Evolutionary conservation across 2,888 invertebrate species (phyloP).

Genomic region (Ischnus inquisitorius): DNA sequence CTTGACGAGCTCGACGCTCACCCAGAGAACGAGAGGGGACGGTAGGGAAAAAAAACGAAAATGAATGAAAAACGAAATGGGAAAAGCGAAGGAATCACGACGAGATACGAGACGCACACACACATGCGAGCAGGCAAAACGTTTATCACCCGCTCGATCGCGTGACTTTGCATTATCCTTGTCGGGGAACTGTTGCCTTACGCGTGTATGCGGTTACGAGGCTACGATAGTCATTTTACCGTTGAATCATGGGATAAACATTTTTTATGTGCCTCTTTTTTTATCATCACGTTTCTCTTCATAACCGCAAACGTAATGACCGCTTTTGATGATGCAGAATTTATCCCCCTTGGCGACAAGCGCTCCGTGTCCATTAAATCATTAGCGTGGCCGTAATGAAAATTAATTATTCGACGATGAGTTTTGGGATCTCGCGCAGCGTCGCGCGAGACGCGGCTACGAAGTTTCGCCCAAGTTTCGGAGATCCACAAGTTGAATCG

Average conservation of each 20-base stretch:
- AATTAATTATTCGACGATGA: conserved; percentile 70
- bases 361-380: conserved; percentile 56
- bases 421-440: conserved; percentile 51
- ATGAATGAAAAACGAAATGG: conserved; percentile 33
- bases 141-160: conserved; percentile 71
- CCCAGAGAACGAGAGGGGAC: conserved; percentile 47
- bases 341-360: conserved; percentile 15
- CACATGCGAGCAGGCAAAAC: conserved; percentile 61
- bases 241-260: conserved; percentile 14
- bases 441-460: conserved; percentile 12
- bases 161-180: conserved; percentile 70
- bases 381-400: conserved; percentile 62
- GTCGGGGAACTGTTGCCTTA: conserved; percentile 57
- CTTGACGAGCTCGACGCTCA: conserved; percentile 64
- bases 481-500: conserved; percentile 48
- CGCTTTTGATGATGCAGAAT: conserved; percentile 6
- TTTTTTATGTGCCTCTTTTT: too few species aligned
- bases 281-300: conserved; percentile 1
- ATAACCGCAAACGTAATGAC: conserved; percentile 1
- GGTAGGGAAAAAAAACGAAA: conserved; percentile 15
- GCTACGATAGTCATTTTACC: conserved; percentile 22
- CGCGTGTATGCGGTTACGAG: conserved; percentile 19
- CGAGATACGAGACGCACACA: conserved; percentile 36
- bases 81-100: conserved; percentile 43
- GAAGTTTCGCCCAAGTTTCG: conserved; percentile 60